phyloP scores from a whole-genome alignment of 2,113 vertebrate species.

The Penelope pileata region DNA sequence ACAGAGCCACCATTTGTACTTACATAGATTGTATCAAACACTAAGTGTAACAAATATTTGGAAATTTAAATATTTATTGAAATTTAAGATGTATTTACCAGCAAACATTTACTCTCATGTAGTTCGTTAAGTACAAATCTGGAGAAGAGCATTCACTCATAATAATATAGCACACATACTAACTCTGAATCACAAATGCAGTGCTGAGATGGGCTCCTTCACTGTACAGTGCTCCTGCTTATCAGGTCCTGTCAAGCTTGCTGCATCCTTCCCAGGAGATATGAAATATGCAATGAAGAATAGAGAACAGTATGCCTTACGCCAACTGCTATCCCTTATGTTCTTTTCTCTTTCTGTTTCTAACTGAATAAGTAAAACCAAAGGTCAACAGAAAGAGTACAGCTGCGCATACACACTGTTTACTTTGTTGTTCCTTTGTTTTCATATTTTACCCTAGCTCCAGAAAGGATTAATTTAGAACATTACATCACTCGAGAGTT shows the following conservation, averaged over 20 bases:
- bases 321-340: not conserved
- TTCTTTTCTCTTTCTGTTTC: not conserved
- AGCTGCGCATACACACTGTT: not conserved
- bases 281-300: slow-evolving; percentile 23
- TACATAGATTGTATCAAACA: slow-evolving; percentile 48
- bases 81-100: not conserved
- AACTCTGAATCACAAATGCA: slow-evolving; percentile 16
- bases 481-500: slow-evolving; percentile 35
- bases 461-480: slow-evolving; percentile 28
- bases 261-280: not conserved
- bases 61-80: not conserved
- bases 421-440: not conserved
- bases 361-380: slow-evolving; percentile 26
- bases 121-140: not conserved
- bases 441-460: not conserved
- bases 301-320: not conserved
- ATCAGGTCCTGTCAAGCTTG: slow-evolving; percentile 23
- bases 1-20: slow-evolving; percentile 23
- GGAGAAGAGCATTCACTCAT: not conserved
- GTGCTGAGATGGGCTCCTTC: not conserved
- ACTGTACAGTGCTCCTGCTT: not conserved
- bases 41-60: slow-evolving; percentile 52
- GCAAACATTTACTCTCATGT: not conserved
- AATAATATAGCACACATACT: not conserved
- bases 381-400: slow-evolving; percentile 14